Conservation (phyloP, 2,888 invertebrate species). For the Drosophila kanekoi region DNA sequence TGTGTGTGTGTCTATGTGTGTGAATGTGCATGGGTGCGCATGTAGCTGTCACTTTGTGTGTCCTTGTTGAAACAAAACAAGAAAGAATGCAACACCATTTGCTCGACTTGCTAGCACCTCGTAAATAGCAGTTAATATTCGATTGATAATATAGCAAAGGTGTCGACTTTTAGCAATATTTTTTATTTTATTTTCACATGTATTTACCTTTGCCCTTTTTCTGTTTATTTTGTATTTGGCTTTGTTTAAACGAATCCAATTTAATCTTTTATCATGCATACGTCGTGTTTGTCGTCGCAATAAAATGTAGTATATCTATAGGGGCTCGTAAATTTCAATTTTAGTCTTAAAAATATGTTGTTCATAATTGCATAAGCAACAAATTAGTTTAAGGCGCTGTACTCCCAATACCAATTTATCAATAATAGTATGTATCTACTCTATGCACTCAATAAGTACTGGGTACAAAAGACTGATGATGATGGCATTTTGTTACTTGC, state of each 20-base stretch:
- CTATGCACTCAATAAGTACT: background rate
- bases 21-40: slow-evolving; percentile 27
- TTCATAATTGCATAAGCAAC: background rate
- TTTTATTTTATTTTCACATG: too few species aligned
- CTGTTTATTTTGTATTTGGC: too few species aligned
- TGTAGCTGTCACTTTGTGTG: slow-evolving; percentile 58
- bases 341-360: background rate
- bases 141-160: too few species aligned
- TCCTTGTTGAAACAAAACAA: slow-evolving; percentile 65
- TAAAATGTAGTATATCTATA: slow-evolving; percentile 6
- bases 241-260: background rate
- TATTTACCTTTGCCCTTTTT: too few species aligned
- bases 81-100: background rate
- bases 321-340: background rate
- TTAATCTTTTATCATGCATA: slow-evolving; percentile 1
- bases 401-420: background rate
- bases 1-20: slow-evolving; percentile 18
- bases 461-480: slow-evolving; percentile 70
- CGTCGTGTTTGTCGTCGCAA: background rate
- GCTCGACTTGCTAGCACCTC: slow-evolving; percentile 19
- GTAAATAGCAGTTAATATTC: background rate
- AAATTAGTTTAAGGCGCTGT: too few species aligned
- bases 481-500: slow-evolving; percentile 73
- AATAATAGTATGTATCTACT: background rate
- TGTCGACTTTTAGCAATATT: too few species aligned